phyloP scores from a whole-genome alignment of 2,113 vertebrate species.

The Notothenia coriiceps region DNA sequence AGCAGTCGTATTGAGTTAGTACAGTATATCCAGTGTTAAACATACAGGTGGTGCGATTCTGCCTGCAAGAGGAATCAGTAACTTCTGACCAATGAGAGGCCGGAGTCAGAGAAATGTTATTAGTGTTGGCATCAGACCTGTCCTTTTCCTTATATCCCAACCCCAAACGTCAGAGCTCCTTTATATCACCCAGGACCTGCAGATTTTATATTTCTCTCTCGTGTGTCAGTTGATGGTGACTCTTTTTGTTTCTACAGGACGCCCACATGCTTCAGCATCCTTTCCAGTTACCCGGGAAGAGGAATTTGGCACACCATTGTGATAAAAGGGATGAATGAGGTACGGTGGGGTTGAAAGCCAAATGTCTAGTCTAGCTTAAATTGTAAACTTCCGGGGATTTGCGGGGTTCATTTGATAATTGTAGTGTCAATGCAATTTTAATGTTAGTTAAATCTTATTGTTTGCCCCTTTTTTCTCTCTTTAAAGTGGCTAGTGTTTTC shows the following conservation, averaged over 20 bases:
- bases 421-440: not conserved
- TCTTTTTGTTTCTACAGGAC: slow-evolving; percentile 49
- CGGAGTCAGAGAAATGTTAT: not conserved
- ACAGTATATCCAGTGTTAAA: not conserved
- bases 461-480: not conserved
- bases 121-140: slow-evolving; percentile 44
- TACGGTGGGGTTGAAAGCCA: slow-evolving; percentile 48
- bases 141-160: slow-evolving; percentile 18
- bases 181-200: not conserved
- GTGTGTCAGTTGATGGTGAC: not conserved
- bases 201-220: slow-evolving; percentile 4
- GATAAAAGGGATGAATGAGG: slow-evolving; percentile 84
- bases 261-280: slow-evolving; percentile 55
- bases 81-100: slow-evolving; percentile 35
- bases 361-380: not conserved
- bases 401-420: not conserved
- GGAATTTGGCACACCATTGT: slow-evolving; percentile 72
- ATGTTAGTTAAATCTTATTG: not conserved
- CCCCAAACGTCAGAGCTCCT: slow-evolving; percentile 13
- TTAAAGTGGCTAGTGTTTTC: not conserved
- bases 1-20: not conserved
- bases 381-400: not conserved
- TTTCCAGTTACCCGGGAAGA: slow-evolving; percentile 63
- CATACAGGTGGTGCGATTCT: slow-evolving; percentile 34
- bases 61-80: slow-evolving; percentile 3